Conservation (phyloP, 2,113 vertebrate genomes). For the Corythornis vintsioides region DNA sequence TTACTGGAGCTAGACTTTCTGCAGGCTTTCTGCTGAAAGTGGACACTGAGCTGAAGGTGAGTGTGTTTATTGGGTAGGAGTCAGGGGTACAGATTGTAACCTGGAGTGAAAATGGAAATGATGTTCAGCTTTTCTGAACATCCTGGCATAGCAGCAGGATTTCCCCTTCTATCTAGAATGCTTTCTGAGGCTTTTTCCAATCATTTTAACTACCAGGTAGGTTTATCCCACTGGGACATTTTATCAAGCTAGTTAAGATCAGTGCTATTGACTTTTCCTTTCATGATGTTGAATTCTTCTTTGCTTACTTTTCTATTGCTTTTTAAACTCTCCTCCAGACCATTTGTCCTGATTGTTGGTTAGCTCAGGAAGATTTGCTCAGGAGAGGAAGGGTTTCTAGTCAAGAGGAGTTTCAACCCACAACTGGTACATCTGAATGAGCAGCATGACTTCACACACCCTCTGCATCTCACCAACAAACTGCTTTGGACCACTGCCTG, state of each 20-base stretch:
- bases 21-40: neutral
- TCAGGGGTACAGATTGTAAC: neutral
- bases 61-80: neutral
- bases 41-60: neutral
- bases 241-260: neutral
- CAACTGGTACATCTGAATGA: neutral
- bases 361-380: neutral
- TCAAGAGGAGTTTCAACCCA: neutral
- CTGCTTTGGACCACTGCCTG: neutral
- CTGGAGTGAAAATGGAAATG: neutral
- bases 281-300: neutral
- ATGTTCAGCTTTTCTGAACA: neutral
- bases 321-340: neutral
- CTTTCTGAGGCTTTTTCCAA: neutral
- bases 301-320: neutral
- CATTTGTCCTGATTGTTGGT: neutral
- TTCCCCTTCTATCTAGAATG: neutral
- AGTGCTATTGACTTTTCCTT: neutral
- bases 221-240: neutral
- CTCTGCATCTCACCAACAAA: fast-evolving
- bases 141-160: neutral
- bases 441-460: neutral
- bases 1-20: neutral
- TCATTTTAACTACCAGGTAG: neutral
- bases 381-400: neutral